phyloP scores from a whole-genome alignment of 2,888 invertebrate species.

The Operophtera brumata region DNA sequence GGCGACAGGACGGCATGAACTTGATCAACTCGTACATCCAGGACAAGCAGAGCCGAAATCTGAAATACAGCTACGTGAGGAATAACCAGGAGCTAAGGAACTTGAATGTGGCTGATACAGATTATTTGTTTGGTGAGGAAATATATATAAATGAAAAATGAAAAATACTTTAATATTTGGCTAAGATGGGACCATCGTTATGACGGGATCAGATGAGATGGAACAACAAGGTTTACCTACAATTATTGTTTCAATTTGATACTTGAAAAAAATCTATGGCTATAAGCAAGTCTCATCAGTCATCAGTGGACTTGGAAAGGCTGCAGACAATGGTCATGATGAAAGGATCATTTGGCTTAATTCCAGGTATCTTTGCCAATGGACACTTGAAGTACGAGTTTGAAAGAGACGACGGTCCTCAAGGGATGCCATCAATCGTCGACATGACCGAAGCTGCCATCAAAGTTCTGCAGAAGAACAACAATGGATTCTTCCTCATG shows the following conservation, averaged over 20 bases:
- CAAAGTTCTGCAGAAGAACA: slow-evolving; percentile 83
- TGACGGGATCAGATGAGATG: too few species aligned
- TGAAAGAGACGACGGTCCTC: slow-evolving; percentile 82
- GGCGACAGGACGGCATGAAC: slow-evolving; percentile 86
- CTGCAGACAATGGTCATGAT: too few species aligned
- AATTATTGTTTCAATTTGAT: too few species aligned
- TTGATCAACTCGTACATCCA: slow-evolving; percentile 86
- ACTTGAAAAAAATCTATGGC: too few species aligned
- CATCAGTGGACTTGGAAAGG: too few species aligned
- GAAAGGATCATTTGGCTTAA: background rate
- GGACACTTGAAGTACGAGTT: slow-evolving; percentile 88
- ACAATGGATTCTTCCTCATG: slow-evolving; percentile 87
- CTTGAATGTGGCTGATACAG: slow-evolving; percentile 82
- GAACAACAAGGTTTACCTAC: too few species aligned
- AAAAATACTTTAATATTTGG: too few species aligned
- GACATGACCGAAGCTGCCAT: slow-evolving; percentile 91
- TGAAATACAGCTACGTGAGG: slow-evolving; percentile 82
- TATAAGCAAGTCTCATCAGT: too few species aligned
- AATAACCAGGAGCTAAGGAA: slow-evolving; percentile 84
- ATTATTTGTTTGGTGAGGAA: slow-evolving; percentile 89
- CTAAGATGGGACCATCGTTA: too few species aligned
- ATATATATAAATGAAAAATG: too few species aligned
- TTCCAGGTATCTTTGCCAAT: slow-evolving; percentile 88
- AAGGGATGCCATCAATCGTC: slow-evolving; percentile 88
- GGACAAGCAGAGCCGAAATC: slow-evolving; percentile 77